A percentile compares a stretch with the other conserved stretches of the same genome.
phyloP scores from a whole-genome alignment of 2,888 invertebrate species.

The Meiosimyza platycephala region DNA sequence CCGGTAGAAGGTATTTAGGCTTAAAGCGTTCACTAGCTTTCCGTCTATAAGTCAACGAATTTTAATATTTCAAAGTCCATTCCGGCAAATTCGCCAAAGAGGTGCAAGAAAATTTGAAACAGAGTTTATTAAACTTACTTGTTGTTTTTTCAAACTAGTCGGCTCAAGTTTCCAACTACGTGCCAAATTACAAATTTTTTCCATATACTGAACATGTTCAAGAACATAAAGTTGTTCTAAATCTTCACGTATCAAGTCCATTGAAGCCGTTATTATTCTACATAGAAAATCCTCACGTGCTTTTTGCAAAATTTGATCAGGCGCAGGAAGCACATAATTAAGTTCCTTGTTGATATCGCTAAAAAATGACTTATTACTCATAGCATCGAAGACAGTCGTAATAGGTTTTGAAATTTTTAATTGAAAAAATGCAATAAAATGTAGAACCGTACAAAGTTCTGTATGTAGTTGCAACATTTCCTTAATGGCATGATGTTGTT shows the following conservation, averaged over 20 bases:
- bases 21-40: too few relatives aligned
- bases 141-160: slow-evolving; percentile 80
- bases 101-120: neutral
- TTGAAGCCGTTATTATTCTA: slow-evolving; percentile 78
- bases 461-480: slow-evolving; percentile 83
- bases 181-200: slow-evolving; percentile 77
- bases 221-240: slow-evolving; percentile 69
- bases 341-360: slow-evolving; percentile 68
- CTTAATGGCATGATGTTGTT: slow-evolving; percentile 79
- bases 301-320: slow-evolving; percentile 77
- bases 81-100: too few relatives aligned
- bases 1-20: too few relatives aligned
- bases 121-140: slow-evolving; percentile 70
- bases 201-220: slow-evolving; percentile 76
- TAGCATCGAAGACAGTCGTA: slow-evolving; percentile 82
- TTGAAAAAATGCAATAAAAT: slow-evolving; percentile 83
- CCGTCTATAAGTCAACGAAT: too few relatives aligned
- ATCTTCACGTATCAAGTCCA: slow-evolving; percentile 77
- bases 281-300: slow-evolving; percentile 79
- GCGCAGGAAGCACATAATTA: slow-evolving; percentile 72
- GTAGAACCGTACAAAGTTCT: slow-evolving; percentile 80
- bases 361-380: slow-evolving; percentile 70
- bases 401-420: slow-evolving; percentile 79
- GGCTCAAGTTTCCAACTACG: slow-evolving; percentile 81
- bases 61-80: too few relatives aligned